Base-by-base conservation (phyloP, 2,113 vertebrate genomes). In the Ciconia stormi region DNA sequence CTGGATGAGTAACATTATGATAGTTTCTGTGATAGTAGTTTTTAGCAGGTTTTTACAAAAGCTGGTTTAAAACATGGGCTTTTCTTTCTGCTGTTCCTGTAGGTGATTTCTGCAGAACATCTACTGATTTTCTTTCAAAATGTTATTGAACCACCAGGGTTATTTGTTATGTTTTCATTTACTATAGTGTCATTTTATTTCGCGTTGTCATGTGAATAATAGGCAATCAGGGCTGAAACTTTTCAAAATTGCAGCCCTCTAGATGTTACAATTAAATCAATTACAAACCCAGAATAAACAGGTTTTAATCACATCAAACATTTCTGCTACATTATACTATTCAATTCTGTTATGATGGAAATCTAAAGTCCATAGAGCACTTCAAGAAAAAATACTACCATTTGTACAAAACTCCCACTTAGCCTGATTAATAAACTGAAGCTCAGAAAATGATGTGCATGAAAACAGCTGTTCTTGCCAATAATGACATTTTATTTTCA, bases 221-320 rank as follows among this genome's bases (percentile, higher is more conserved):
- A 98, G 96, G 97, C 97, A 98, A 97, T 98, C 98, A 98, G 62
- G 95, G 95, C 89, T 96, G 95, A 97, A 98, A 98, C 95, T 97
- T 98, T 97, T 96, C 91, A 96, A 96, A 98, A 98, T 98, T 97
- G 95, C 93, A 97, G 95, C 94, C 95, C 95, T 97, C 87, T 98
- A 81, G 89, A 97, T 98, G 97, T 97, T 97, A 98, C 97, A 98
- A 98, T 98, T 98, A 98, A 97, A 98, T 96, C 94, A 97, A 98
- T 98, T 98, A 98, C 93, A 97, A 97, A 97, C 94, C 90, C 90
- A 87, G 92, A 98, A 97, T 97, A 98, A 98, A 97, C 94, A 97
- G 85, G 96, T 97, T 88, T 97, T 98, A 98, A 98, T 98, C 95
- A 97, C 96, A 98, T 96, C 90, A 97, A 98, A 97, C 94, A 96